These are phyloP conservation scores for Chaitophorus viminalis DNA, from an alignment of 2,888 invertebrate species.

Conservation along the genomic window DNA sequence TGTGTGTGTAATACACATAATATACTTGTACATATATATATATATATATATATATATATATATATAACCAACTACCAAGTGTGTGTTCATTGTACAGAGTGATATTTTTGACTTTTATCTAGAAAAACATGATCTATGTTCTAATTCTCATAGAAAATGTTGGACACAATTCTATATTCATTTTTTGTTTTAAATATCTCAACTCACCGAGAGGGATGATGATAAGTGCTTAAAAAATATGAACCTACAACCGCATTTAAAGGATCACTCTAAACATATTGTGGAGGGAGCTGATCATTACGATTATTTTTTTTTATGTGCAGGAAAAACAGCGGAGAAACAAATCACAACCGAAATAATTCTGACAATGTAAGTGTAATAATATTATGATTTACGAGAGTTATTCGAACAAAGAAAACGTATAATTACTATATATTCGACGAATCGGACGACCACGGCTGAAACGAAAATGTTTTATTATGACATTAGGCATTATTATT, in stretches of 20 bases:
- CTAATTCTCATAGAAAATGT: no score
- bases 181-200: no score
- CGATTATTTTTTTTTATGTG: not conserved
- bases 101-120: no score
- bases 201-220: no score
- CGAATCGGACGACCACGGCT: not conserved
- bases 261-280: not conserved
- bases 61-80: not conserved
- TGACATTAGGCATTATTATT: no score
- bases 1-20: not conserved
- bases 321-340: slow-evolving; percentile 11
- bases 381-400: not conserved
- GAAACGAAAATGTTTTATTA: slow-evolving; percentile 12
- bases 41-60: not conserved
- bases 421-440: not conserved
- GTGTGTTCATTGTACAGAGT: no score
- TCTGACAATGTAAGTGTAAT: not conserved
- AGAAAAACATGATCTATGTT: no score
- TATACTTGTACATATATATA: not conserved
- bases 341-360: slow-evolving; percentile 14
- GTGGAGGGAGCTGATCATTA: not conserved
- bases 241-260: no score
- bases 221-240: no score
- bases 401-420: not conserved
- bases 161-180: no score